Percentiles rank a stretch among this genome's conserved stretches.
Evolutionary conservation across 2,797 vertebrate species (phyloP).

Genomic region (Anguilla anguilla): DNA sequence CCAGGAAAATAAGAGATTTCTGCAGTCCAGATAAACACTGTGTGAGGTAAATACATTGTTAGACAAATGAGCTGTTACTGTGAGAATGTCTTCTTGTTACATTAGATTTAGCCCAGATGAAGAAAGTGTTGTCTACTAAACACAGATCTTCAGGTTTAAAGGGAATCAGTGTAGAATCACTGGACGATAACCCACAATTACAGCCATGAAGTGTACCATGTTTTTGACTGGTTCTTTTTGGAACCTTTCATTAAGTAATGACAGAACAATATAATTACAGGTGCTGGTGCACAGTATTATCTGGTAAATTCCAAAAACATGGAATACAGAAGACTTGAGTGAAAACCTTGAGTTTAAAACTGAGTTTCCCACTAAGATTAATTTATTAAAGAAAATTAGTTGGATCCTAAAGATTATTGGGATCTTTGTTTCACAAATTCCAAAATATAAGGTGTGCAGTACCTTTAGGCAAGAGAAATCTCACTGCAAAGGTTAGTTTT

Average conservation of each 20-base stretch:
- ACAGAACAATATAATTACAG: constrained; percentile 9
- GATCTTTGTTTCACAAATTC: not conserved
- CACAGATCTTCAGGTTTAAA: not conserved
- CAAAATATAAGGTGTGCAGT: not conserved
- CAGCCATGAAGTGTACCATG: not conserved
- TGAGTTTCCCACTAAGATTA: not conserved
- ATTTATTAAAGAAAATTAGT: not conserved
- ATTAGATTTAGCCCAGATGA: not conserved
- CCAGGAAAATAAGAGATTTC: not conserved
- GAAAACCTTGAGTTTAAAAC: not conserved
- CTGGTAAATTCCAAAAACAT: not conserved
- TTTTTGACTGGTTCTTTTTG: not conserved
- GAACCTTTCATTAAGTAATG: not conserved
- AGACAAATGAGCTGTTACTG: not conserved
- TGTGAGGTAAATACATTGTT: not conserved
- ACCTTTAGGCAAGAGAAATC: too few species aligned
- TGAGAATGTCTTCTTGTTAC: not conserved
- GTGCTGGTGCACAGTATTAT: not conserved
- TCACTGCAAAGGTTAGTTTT: not conserved
- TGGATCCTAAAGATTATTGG: not conserved
- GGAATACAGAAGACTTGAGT: not conserved
- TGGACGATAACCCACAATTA: not conserved
- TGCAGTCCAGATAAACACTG: not conserved
- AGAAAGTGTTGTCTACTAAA: not conserved
- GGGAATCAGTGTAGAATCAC: not conserved